Percentiles rank a stretch among this genome's conserved stretches.
Evolutionary conservation across 2,797 vertebrate genomes (phyloP).

Genomic region (Sebastes jordani): DNA sequence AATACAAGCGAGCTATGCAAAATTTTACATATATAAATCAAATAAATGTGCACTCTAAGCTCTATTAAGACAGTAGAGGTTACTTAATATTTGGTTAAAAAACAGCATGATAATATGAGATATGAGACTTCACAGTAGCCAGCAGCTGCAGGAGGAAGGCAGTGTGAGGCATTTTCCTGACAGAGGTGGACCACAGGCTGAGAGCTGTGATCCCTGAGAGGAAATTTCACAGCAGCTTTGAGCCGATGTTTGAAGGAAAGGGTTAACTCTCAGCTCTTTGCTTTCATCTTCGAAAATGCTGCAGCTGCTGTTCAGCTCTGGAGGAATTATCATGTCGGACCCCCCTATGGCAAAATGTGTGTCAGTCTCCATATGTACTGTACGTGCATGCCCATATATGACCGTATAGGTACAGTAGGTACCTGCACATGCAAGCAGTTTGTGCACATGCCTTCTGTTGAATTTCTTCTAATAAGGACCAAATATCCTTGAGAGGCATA

Average conservation of each 20-base stretch:
- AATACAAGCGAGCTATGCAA: neutral
- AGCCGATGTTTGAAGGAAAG: conserved; percentile 37
- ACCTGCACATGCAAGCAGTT: neutral
- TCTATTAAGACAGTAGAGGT: neutral
- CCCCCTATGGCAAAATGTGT: conserved; percentile 14
- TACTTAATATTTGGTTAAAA: neutral
- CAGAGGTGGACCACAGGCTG: conserved; percentile 33
- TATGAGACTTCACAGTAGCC: neutral
- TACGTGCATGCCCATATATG: neutral
- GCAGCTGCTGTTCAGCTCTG: conserved; percentile 56
- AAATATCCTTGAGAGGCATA: neutral
- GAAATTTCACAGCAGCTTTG: conserved; percentile 52
- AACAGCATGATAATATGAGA: neutral
- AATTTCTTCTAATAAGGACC: neutral
- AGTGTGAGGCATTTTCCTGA: neutral
- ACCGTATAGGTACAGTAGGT: neutral
- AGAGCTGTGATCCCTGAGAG: conserved; percentile 8
- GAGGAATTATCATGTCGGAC: conserved; percentile 52
- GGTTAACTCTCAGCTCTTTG: conserved; percentile 51
- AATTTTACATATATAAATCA: neutral
- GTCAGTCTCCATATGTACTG: conserved; percentile 34
- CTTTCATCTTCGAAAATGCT: conserved; percentile 64
- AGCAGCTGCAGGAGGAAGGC: neutral
- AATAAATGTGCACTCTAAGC: neutral
- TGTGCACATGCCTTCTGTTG: neutral